These are phyloP conservation scores for Melieria omissa DNA, from an alignment of 2,888 invertebrate species.

Conservation along the genomic window DNA sequence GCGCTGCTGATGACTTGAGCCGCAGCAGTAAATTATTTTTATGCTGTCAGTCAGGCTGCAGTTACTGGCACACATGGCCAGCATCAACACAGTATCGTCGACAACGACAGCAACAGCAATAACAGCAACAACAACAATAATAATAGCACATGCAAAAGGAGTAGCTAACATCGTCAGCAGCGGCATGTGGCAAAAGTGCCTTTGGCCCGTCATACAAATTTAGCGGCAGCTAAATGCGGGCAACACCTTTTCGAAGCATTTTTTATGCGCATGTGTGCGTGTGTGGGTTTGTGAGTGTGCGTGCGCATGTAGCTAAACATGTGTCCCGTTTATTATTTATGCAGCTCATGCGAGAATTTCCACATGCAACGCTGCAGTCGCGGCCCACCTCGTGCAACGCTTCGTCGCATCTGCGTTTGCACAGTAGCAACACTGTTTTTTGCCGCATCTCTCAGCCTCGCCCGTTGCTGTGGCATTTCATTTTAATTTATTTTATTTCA, in stretches of 20 bases:
- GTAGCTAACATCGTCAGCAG: not conserved
- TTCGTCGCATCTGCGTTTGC: too few species aligned
- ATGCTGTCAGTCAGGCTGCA: constrained; percentile 10
- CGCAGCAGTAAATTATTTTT: constrained; percentile 13
- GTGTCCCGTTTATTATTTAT: constrained; percentile 30
- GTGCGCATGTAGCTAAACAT: constrained; percentile 7
- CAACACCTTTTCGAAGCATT: not conserved
- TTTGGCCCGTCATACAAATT: not conserved
- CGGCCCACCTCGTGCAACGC: constrained; percentile 1
- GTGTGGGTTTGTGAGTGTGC: not conserved
- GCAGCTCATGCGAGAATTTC: constrained; percentile 30
- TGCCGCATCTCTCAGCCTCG: too few species aligned
- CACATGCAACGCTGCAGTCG: constrained; percentile 2
- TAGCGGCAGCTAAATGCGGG: not conserved
- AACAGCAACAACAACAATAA: not conserved
- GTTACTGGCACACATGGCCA: not conserved
- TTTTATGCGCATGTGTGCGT: not conserved
- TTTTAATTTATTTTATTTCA: too few species aligned
- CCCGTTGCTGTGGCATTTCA: too few species aligned
- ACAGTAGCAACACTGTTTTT: too few species aligned
- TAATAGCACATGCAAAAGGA: not conserved
- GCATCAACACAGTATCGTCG: not conserved
- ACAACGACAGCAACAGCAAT: not conserved
- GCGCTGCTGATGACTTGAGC: constrained; percentile 7
- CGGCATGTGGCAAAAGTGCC: not conserved